Evolutionary conservation across 2,113 vertebrate genomes (phyloP).

Genomic region (Aix galericulata): DNA sequence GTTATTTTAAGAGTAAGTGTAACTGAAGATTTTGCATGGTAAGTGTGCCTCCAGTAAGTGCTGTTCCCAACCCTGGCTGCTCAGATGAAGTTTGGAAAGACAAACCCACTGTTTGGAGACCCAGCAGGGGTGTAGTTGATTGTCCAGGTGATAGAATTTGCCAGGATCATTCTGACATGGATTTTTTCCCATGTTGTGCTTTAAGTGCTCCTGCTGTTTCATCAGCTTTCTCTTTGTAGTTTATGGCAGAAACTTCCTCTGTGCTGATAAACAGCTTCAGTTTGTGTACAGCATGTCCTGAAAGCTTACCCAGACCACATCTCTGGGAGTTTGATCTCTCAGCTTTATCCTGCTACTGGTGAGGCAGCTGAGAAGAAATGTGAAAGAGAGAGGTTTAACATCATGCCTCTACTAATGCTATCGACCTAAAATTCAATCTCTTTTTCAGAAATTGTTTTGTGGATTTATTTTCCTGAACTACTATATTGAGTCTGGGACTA

Average conservation of each 20-base stretch:
- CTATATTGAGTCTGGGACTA: not conserved
- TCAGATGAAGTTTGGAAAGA: not conserved
- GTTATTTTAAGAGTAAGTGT: not conserved
- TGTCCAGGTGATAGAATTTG: not conserved
- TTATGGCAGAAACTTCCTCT: not conserved
- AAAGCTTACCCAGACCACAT: not conserved
- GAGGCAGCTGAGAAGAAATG: not conserved
- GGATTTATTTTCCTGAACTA: not conserved
- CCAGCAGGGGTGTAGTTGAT: not conserved
- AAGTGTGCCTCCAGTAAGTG: not conserved
- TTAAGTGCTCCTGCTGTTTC: not conserved
- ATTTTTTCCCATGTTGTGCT: not conserved
- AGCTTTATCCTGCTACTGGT: not conserved
- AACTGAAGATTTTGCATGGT: not conserved
- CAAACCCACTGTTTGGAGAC: not conserved
- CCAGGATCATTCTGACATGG: not conserved
- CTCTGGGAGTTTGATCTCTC: not conserved
- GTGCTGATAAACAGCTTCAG: fast-evolving
- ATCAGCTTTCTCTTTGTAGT: not conserved
- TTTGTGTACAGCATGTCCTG: not conserved
- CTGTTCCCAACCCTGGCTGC: not conserved
- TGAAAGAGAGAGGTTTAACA: not conserved
- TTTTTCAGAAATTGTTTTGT: not conserved
- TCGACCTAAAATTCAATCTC: not conserved
- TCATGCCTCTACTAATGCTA: not conserved